Base-by-base conservation (phyloP, 2,888 invertebrate genomes). In the Criorhina ranunculi region DNA sequence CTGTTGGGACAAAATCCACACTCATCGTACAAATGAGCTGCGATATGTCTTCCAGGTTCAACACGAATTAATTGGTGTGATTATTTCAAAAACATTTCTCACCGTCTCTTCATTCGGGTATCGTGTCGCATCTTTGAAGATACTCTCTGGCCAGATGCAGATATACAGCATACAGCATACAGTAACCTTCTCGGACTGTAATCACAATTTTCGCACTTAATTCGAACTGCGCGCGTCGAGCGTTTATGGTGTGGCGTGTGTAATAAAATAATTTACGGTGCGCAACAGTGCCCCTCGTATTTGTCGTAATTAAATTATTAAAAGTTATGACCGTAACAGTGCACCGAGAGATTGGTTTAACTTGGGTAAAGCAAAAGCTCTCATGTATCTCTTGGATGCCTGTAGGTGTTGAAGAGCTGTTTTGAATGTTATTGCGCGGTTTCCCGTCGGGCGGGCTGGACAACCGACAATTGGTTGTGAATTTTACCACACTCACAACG, bases 301-400 rank as follows among this genome's bases (percentile, higher is more conserved):
- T 82, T 82, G 81, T 82, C 77, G 81, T 82, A 77, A 82, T 82
- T 82, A 77, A 82, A 77, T 82, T 82, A 82, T 82, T 82, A 81
- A 76, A 70, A 81, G 64, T 77, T 77, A 82, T 82, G 81, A 82
- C 81, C 81, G 70, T 66, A 77, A 70, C 76, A 76, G 35, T 33
- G 44, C 49, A 40, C 2, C 35, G 12, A 24, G 33, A 60, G 17
- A 40, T 44, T 35, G 53, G 17, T 24, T 15, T 55, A 60, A 67
- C 62, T 55, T 49, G 70, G 46, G 12, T 51, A 19, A 12, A 46
- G 46, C 29, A 35, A 24, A 44, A 57, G n/a, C n/a, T n/a, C 17
- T 35, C 44, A 49, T 11, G 59, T 66, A 77, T 59, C 40, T 53
- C 12, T 12, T 40, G 37, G 57, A 29, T 66, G 75, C 67, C 77